Base-by-base conservation (phyloP, 2,888 invertebrate species). In the Therioaphis trifolii region DNA sequence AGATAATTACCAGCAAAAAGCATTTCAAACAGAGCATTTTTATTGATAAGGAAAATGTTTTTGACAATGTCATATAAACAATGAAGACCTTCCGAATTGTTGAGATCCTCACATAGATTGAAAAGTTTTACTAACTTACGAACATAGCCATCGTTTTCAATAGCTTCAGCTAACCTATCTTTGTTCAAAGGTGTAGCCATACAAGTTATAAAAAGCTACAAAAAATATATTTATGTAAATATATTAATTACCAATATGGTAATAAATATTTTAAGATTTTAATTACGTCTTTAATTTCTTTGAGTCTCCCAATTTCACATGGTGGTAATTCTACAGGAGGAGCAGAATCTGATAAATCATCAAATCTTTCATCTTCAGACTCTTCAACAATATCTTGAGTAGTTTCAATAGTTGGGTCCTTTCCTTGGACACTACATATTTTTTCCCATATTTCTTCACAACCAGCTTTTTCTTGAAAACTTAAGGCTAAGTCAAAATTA, bases 401-500 rank as follows among this genome's bases (percentile, higher is more conserved):
- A 86, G 98, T 96, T 89, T 98, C 97, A 85, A 98, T 97, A 40
- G 97, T 97, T 61, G 99, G 99, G 91, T 99, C 99, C 89, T 98
- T 98, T 55, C 99, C 99, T 92, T 99, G 99, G 58, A 99, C 96
- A 94, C 96, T 95, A 90, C 99, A 99, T 88, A 99, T 99, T 90
- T 98, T 98, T 88, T 98, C 98, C 99, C 99, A 99, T 88, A 99
- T 98, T 90, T 99, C 99, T 92, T 99, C 99, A 91, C 99, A 99
- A 88, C 99, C 99, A 85, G 96, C 96, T 90, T 99, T 99, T 90
- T 99, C 99, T 92, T 99, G 99, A 91, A 99, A 99, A 91, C 99
- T 99, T 87, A 99, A 91, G 82, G 99, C 99, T 89, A 99, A 92
- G 91, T 99, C 99, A 90, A 97, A 98, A 89, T 98, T 98, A 89